These are phyloP conservation scores for Antheraea mylitta DNA, from an alignment of 1,140 invertebrate genomes.

Conservation along the genomic window DNA sequence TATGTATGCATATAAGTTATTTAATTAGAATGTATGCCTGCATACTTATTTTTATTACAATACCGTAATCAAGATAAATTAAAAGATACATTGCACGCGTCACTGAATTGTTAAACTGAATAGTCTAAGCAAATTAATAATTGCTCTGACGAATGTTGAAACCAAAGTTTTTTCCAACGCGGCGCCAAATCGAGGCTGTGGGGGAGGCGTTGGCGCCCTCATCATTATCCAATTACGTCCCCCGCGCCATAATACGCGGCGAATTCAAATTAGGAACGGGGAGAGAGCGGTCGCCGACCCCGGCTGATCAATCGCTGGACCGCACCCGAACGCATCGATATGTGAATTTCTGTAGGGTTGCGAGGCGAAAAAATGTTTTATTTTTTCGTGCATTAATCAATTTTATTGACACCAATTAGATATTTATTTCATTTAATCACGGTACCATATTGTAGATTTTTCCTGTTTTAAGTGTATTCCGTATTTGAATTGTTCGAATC, in stretches of 20 bases:
- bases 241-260: constrained; percentile 69
- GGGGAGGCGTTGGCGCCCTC: constrained; percentile 57
- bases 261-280: constrained; percentile 71
- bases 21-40: too few relatives aligned
- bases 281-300: constrained; percentile 69
- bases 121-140: constrained; percentile 10
- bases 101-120: too few relatives aligned
- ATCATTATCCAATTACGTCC: constrained; percentile 75
- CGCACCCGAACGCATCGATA: constrained; percentile 37
- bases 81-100: too few relatives aligned
- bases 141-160: neutral
- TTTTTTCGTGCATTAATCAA: neutral
- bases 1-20: too few relatives aligned
- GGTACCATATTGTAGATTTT: neutral
- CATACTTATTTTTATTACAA: too few relatives aligned
- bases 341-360: constrained; percentile 8
- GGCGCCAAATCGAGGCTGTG: neutral
- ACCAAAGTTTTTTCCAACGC: neutral
- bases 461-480: neutral
- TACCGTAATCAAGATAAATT: too few relatives aligned
- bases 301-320: constrained; percentile 61
- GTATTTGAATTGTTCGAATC: too few relatives aligned
- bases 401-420: too few relatives aligned
- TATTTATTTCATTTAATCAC: neutral
- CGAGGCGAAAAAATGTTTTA: neutral